Evolutionary conservation across 2,113 vertebrate genomes (phyloP).

Genomic region (Xenotilapia leptura): DNA sequence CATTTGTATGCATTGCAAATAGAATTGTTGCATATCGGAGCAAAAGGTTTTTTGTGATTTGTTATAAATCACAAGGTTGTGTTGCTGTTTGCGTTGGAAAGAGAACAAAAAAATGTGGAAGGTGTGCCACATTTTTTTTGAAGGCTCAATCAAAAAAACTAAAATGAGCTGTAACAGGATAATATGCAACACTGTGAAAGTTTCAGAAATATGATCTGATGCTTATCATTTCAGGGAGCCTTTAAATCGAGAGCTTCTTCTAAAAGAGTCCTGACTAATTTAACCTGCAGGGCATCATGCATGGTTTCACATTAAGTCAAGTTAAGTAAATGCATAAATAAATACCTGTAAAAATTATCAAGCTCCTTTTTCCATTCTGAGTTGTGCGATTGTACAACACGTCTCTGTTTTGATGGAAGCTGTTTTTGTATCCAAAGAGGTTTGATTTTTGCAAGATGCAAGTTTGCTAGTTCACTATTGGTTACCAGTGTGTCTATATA

Average conservation of each 20-base stretch:
- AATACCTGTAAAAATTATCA: not conserved
- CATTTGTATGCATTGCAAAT: not conserved
- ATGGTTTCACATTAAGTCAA: not conserved
- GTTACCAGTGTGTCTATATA: not conserved
- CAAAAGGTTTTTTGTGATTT: not conserved
- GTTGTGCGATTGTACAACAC: not conserved
- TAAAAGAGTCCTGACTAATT: not conserved
- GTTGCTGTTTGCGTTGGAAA: not conserved
- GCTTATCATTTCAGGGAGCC: not conserved
- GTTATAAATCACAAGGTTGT: not conserved
- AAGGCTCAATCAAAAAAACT: not conserved
- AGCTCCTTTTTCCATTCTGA: not conserved
- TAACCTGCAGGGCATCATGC: not conserved
- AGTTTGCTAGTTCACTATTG: not conserved
- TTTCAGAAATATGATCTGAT: not conserved
- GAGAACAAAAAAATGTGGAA: not conserved
- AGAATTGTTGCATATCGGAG: not conserved
- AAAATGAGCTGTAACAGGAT: not conserved
- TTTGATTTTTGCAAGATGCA: not conserved
- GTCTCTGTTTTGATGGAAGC: not conserved
- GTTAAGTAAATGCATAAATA: not conserved
- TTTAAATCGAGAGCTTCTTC: not conserved
- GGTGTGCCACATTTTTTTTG: too few relatives aligned
- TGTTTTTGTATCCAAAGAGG: not conserved
- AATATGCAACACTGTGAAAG: not conserved